These are phyloP conservation scores for Prunella strophiata DNA, from an alignment of 2,797 vertebrate species.

Conservation along the genomic window DNA sequence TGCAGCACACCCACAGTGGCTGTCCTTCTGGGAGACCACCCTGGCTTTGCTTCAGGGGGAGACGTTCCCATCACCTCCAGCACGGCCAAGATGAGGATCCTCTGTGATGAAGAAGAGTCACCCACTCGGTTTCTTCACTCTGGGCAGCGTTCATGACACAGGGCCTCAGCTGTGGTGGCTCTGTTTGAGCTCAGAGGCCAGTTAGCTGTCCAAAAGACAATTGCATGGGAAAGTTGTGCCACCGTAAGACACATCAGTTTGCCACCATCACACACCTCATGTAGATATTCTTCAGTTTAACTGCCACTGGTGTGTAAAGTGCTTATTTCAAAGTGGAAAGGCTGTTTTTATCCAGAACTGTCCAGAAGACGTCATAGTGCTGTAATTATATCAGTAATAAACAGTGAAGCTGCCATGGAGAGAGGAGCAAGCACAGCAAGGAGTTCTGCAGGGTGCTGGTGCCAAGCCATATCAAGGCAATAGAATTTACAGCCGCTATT, in stretches of 20 bases:
- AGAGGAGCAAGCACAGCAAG: background rate
- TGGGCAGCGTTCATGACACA: background rate
- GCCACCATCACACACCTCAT: background rate
- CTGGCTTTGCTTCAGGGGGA: background rate
- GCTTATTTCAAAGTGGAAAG: slow-evolving; percentile 3
- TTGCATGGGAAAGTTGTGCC: background rate
- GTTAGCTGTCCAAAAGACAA: background rate
- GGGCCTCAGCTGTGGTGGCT: background rate
- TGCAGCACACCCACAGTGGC: rapidly evolving
- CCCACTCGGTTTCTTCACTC: rapidly evolving
- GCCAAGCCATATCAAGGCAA: slow-evolving; percentile 50
- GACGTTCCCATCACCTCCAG: background rate
- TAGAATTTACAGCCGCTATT: slow-evolving; percentile 48
- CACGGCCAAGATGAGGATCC: background rate
- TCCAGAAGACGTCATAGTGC: background rate
- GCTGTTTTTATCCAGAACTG: background rate
- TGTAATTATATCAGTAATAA: background rate
- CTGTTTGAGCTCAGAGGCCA: background rate
- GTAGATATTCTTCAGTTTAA: background rate
- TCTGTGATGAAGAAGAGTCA: background rate
- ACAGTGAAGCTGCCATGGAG: background rate
- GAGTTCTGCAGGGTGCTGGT: background rate
- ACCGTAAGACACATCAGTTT: background rate
- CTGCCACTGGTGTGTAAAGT: background rate
- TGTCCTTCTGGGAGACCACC: background rate